Base-by-base conservation (phyloP, 2,888 invertebrate genomes). In the Entomobrya proxima region DNA sequence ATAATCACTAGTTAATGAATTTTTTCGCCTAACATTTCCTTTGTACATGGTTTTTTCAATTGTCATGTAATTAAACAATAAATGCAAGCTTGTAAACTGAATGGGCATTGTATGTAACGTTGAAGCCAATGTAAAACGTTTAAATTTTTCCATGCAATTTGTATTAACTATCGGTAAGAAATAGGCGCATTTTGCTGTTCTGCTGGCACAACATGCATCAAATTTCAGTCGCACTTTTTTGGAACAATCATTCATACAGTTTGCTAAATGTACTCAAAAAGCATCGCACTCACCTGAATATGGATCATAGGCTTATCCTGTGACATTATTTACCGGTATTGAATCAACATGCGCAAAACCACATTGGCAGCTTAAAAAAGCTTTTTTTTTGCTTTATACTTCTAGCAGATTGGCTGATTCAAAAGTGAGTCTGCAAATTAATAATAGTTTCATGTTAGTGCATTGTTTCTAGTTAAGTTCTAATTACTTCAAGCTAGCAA, bases 281-380 rank as follows among this genome's bases (percentile, higher is more conserved):
- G 6, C 27, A 21, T 27, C 13, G 47, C 4, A 37, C 80, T 85
- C 77, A 89, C 89, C 89, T 89, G 89, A 78, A 89, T 87, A 24
- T 89, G 88, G 74, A 89, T 89, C 64, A 86, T 80, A 9, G 89
- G 89, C 77, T 88, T 89, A 37, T 89, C 89, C 69, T 89, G 89
- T 52, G 89, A 89, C 89, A 89, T 89, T 69, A 77, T 85, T 81
- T 72, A 85, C 32, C 58, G 69, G 40, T n/a, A 44, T 69, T 52
- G n/a, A 58, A 69, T 61, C 18, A 61, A 47, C 74, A 81, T 81
- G 61, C 81, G 55, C 47, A 77, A 74, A 77, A 69, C 40, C 77
- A 47, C 69, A 67, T 84, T 67, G 52, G 40, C 58, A 61, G 75
- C 44, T 47, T 58, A 55, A 21, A 74, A 74, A 55, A n/a, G n/a